These are phyloP conservation scores for Trissolcus basalis DNA, from an alignment of 1,140 invertebrate species.

Conservation along the genomic window DNA sequence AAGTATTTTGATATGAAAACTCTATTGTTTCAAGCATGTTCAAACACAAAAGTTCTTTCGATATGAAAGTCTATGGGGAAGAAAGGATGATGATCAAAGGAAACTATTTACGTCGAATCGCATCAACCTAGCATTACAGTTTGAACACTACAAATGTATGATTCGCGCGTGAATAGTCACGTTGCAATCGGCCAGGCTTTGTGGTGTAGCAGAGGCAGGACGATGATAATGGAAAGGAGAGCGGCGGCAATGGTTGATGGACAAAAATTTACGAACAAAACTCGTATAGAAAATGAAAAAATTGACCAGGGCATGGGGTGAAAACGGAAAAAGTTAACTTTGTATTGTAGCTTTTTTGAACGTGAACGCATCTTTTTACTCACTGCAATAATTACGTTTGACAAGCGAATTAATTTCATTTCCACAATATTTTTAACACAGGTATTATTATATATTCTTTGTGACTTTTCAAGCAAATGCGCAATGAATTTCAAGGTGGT, in stretches of 20 bases:
- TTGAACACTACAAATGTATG: slow-evolving; percentile 36
- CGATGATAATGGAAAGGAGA: slow-evolving; percentile 30
- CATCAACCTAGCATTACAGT: slow-evolving; percentile 35
- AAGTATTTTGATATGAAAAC: too few relatives aligned
- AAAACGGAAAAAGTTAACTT: slow-evolving; percentile 32
- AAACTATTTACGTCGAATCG: slow-evolving; percentile 48
- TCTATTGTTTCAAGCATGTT: neutral
- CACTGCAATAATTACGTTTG: slow-evolving; percentile 43
- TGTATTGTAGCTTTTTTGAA: slow-evolving; percentile 27
- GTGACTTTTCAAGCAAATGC: slow-evolving; percentile 11
- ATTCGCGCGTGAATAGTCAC: slow-evolving; percentile 47
- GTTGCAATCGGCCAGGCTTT: slow-evolving; percentile 33
- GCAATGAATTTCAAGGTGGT: slow-evolving; percentile 23
- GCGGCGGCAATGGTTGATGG: neutral
- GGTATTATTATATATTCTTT: too few relatives aligned
- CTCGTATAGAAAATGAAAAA: slow-evolving; percentile 29
- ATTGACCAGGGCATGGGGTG: slow-evolving; percentile 22
- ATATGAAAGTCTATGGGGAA: slow-evolving; percentile 6
- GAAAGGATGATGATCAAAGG: slow-evolving; percentile 34
- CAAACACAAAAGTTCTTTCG: slow-evolving; percentile 1
- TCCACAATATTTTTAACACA: neutral
- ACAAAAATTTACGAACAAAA: slow-evolving; percentile 29
- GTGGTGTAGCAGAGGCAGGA: slow-evolving; percentile 9
- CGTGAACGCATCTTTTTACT: slow-evolving; percentile 20
- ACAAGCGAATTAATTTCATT: slow-evolving; percentile 20